Evolutionary conservation across 1,140 invertebrate species (phyloP), one percentile per base, ranked within the genome.

Genomic region (Atopsyche davidsoni): DNA sequence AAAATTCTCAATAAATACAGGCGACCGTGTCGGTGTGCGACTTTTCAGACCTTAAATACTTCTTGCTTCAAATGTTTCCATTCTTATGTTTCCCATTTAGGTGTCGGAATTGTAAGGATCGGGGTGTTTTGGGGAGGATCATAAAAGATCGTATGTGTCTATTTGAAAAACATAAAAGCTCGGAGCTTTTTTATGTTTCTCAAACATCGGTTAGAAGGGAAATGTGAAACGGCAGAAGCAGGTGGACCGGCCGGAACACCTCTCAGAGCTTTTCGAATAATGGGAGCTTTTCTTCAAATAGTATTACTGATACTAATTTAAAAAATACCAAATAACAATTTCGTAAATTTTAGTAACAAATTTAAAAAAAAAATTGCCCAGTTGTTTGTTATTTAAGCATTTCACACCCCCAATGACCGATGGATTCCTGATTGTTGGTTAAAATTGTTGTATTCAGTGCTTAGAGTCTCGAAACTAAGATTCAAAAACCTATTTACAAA

Each of bases 161-260:
- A 56, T 56, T 56, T 56, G 54, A 52, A 56, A 56, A 56, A 56
- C 54, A 56, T 56, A 56, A 56, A 56, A 56, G 54, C 49, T 48
- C 51, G 54, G 54, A 45, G 49, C 49, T 52, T 55, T n/a, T n/a
- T 56, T 52, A 56, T 52, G 54, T 56, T 56, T 56, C 54, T 56
- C 54, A 56, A 56, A 56, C 54, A 56, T 56, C 52, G 54, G 54
- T 52, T 56, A 52, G 52, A 56, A 25, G 41, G 42, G 38, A 51
- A 34, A 45, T n/a, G 46, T 51, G 35, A 51, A 51, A 51, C 46
- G 48, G 50, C 52, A 46, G 47, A 55, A 44, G 28, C 43, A 54
- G 28, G 39, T 25, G 43, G 18, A 31, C 16, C 18, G 44, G 10
- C 18, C 14, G n/a, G n/a, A n/a, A n/a, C n/a, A n/a, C n/a, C n/a